A percentile compares a stretch with the other conserved stretches of the same genome.
Evolutionary conservation across 1,140 invertebrate species (phyloP).

Genomic region (Drosophila malerkotliana): DNA sequence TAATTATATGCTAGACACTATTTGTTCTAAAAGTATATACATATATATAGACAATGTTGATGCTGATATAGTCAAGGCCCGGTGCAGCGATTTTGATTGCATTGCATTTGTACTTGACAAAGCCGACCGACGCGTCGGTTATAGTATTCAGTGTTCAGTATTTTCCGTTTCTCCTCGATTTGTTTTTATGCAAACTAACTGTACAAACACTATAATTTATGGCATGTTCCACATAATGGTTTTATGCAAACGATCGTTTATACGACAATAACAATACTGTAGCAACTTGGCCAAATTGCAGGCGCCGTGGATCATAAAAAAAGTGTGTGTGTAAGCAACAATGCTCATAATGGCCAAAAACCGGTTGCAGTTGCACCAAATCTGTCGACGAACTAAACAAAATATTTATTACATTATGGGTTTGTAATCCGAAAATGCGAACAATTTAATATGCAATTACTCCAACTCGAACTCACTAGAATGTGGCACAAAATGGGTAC

Average conservation of each 20-base stretch:
- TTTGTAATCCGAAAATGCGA: conserved; percentile 43
- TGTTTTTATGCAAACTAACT: conserved; percentile 75
- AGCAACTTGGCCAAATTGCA: conserved; percentile 70
- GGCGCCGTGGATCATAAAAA: conserved; percentile 26
- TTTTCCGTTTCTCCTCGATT: conserved; percentile 1
- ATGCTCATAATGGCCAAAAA: conserved; percentile 42
- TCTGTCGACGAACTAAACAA: conserved; percentile 69
- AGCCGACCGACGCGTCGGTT: background rate
- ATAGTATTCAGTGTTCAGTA: background rate
- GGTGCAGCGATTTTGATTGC: conserved; percentile 51
- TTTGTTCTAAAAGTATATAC: conserved; percentile 17
- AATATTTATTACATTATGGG: conserved; percentile 71
- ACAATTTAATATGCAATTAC: conserved; percentile 76
- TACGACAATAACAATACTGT: conserved; percentile 69
- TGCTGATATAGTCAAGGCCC: conserved; percentile 42
- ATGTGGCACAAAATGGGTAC: conserved; percentile 44
- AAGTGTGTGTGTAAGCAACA: background rate
- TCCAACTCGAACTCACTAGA: conserved; percentile 8
- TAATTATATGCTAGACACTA: conserved; percentile 56
- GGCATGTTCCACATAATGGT: conserved; percentile 79
- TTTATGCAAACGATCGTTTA: conserved; percentile 78
- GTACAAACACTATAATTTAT: conserved; percentile 80
- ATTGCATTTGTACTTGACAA: conserved; percentile 75
- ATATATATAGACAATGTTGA: background rate
- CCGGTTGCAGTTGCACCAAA: conserved; percentile 73